phyloP scores from a whole-genome alignment of 2,113 vertebrate species.

The Dunckerocampus dactyliophorus region DNA sequence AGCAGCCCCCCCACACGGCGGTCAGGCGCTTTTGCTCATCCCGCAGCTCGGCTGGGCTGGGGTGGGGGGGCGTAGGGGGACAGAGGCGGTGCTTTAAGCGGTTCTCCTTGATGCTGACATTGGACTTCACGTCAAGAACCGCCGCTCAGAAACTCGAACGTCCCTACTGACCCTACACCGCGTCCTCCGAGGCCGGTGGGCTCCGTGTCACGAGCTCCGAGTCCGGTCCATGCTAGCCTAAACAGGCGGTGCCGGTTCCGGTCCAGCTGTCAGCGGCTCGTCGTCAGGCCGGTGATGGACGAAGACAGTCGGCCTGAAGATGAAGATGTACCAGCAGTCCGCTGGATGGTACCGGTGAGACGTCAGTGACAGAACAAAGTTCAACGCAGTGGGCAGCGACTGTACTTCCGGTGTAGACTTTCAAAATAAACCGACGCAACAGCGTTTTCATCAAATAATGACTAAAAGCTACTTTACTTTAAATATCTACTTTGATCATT shows the following conservation, averaged over 20 bases:
- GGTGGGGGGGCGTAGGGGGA: neutral
- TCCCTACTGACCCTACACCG: slow-evolving; percentile 20
- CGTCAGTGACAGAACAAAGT: slow-evolving; percentile 27
- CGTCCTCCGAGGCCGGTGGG: neutral
- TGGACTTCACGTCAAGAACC: slow-evolving; percentile 10
- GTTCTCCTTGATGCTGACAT: slow-evolving; percentile 57
- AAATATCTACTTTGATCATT: too few species aligned
- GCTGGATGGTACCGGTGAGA: slow-evolving; percentile 36
- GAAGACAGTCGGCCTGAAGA: neutral
- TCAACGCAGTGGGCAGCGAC: rapidly evolving
- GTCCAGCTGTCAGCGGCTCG: slow-evolving; percentile 6
- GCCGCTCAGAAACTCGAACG: slow-evolving; percentile 8
- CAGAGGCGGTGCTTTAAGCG: slow-evolving; percentile 26
- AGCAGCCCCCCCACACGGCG: slow-evolving; percentile 9
- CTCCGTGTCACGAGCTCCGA: neutral
- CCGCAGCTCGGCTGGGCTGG: slow-evolving; percentile 2
- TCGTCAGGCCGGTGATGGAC: slow-evolving; percentile 9
- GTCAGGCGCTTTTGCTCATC: slow-evolving; percentile 32
- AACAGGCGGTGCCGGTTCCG: slow-evolving; percentile 9
- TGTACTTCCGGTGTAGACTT: slow-evolving; percentile 17
- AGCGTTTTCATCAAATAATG: neutral
- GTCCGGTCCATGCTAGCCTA: neutral
- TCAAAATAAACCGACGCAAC: slow-evolving; percentile 32
- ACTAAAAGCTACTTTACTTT: too few species aligned
- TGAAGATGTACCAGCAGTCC: slow-evolving; percentile 9